Base-by-base conservation (phyloP, 2,113 vertebrate genomes). In the Pluvianellus socialis region DNA sequence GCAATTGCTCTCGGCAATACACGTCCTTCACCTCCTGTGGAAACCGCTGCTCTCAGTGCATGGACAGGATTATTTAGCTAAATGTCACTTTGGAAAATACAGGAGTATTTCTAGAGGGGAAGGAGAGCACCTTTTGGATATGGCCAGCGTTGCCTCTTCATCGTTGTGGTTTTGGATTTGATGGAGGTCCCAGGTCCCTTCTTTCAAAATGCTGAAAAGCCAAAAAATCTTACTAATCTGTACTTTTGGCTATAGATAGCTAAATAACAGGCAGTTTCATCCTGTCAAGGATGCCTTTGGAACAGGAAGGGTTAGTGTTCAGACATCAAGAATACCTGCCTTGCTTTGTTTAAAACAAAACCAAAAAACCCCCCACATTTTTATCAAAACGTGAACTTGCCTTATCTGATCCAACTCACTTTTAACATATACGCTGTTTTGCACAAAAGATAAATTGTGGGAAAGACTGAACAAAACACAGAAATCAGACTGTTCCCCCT, bases 11-110 rank as follows among this genome's bases (percentile, higher is more conserved):
- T 79, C 23, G 71, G 94, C 55, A 56, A 81, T 82, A 17, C 5
- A 1, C 0, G 53, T 95, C 92, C 94, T 96, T 96, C 94, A 92
- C 91, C 91, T 93, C 47, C 38, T 30, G 33, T 80, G 55, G 85
- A 96, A 96, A 63, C 86, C 55, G 91, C 92, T 90, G 89, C 71
- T 94, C 73, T 75, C 3, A 1, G 47, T 55, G 77, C 59, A 47
- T 21, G 74, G 91, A 58, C 26, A 40, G 85, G 84, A 74, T 90
- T 93, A 72, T 92, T 95, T 90, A 92, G 84, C 73, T 76, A 49
- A 92, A 91, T 3, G 28, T 79, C 83, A 94, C 30, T 75, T 92
- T 82, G 70, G 86, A 95, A 96, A 93, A 88, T 76, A 52, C 70
- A 68, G 83, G 55, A 94, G 45, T 66, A 40, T 58, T 66, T 53